Evolutionary conservation across 2,113 vertebrate genomes (phyloP).

Genomic region (Hucho hucho): DNA sequence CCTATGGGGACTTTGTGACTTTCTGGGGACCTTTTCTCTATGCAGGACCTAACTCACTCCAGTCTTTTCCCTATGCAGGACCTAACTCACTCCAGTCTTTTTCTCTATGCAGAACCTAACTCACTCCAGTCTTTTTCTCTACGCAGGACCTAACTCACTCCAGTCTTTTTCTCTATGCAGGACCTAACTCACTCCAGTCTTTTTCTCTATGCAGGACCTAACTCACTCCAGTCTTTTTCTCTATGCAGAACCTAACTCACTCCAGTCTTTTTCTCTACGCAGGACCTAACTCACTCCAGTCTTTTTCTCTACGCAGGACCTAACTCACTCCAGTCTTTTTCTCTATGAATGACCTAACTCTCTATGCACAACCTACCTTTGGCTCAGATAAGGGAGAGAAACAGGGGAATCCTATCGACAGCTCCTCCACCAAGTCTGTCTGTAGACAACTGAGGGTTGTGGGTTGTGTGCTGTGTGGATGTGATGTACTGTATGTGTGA

Average conservation of each 20-base stretch:
- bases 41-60: conserved; percentile 38
- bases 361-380: no score
- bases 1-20: conserved; percentile 32
- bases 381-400: conserved; percentile 36
- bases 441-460: conserved; percentile 51
- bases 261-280: conserved; percentile 25
- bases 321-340: conserved; percentile 16
- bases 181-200: no score
- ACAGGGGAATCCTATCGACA: conserved; percentile 49
- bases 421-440: conserved; percentile 50
- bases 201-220: conserved; percentile 46
- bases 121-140: no score
- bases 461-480: conserved; percentile 6
- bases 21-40: conserved; percentile 25
- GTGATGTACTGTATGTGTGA: neutral
- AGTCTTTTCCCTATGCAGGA: conserved; percentile 38
- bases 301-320: conserved; percentile 41
- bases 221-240: no score
- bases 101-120: neutral
- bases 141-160: conserved; percentile 44
- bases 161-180: neutral
- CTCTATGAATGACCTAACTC: conserved; percentile 45
- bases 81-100: conserved; percentile 18
- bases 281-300: conserved; percentile 34
- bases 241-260: neutral